Evolutionary conservation across 2,888 invertebrate genomes (phyloP), one percentile per base, ranked within the genome.

Genomic region (Stictocephala bisonia): DNA sequence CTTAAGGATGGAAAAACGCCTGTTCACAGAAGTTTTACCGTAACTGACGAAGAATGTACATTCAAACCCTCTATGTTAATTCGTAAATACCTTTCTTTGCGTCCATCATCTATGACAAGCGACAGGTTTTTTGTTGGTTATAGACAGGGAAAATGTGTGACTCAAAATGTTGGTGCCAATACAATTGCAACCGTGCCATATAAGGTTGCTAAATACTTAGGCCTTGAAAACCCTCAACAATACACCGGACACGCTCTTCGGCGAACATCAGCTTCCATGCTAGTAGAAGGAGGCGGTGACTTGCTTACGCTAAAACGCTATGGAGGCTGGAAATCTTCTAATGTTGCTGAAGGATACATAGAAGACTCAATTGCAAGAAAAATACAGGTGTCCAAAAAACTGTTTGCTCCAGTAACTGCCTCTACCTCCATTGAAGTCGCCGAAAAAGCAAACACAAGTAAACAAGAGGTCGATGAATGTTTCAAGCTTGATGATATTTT

Each of bases 211-310:
- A 41, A 56, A 15, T 41, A 44, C 20, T 24, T 58, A 53, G 24
- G 41, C 58, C 58, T 71, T 40, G 40, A 53, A 35, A 58, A 71
- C 40, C 44, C 71, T 31, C 41, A 71, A 24, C 26, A 15, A 15
- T 41, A 58, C 20, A 58, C 71, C 3, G 26, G 44, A 18, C 58
- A 71, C 26, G 53, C 56, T 44, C 40, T 58, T 40, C 11, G 71
- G 41, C 40, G 71, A 53, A 58, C 71, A 41, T 71, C 71, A 18
- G 71, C 71, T 26, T 58, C 58, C 26, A 56, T 58, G 13, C 41
- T 71, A 24, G 58, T 41, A 15, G 71, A 71, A 71, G 71, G 18
- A 71, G 58, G 71, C 11, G 58, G 58, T 22, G 58, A 71, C 56
- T 41, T 58, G 13, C 35, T 70, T 27, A 31, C 13, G 24, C 40